Percentiles rank a stretch among this genome's conserved stretches.
These are phyloP conservation scores for Phalacrocorax carbo DNA, from an alignment of 2,113 vertebrate species.

Conservation along the genomic window DNA sequence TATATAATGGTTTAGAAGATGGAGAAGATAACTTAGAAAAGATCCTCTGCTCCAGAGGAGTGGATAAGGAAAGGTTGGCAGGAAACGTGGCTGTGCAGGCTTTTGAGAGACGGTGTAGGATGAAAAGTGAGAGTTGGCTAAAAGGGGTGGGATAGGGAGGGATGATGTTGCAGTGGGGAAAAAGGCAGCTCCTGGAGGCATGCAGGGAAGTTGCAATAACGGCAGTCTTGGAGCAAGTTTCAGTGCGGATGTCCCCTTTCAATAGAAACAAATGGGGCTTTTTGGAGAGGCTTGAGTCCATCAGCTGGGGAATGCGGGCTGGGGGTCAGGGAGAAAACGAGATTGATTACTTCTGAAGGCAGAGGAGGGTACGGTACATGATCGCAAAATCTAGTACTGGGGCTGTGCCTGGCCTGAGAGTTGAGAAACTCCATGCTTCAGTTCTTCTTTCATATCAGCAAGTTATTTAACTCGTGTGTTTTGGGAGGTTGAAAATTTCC, in stretches of 20 bases:
- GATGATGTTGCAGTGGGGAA: not conserved
- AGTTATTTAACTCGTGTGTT: not conserved
- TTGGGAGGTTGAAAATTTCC: not conserved
- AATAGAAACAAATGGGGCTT: not conserved
- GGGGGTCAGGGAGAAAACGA: not conserved
- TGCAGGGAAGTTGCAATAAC: not conserved
- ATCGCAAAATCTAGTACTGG: not conserved
- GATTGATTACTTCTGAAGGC: not conserved
- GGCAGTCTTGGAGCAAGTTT: not conserved
- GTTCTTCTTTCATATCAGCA: not conserved
- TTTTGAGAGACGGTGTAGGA: not conserved
- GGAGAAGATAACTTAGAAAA: not conserved
- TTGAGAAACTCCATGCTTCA: not conserved
- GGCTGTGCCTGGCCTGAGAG: not conserved
- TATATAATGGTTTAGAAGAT: not conserved
- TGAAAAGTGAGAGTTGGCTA: not conserved
- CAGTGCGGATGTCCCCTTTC: not conserved
- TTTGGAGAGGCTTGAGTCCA: not conserved
- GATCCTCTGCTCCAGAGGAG: not conserved
- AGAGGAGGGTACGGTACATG: not conserved
- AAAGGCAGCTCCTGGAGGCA: not conserved
- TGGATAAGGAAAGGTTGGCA: not conserved
- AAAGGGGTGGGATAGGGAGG: not conserved
- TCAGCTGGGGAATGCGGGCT: fast-evolving
- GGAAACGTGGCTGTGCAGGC: not conserved